Base-by-base conservation (phyloP, 2,888 invertebrate genomes). In the Polydrusus tereticollis region DNA sequence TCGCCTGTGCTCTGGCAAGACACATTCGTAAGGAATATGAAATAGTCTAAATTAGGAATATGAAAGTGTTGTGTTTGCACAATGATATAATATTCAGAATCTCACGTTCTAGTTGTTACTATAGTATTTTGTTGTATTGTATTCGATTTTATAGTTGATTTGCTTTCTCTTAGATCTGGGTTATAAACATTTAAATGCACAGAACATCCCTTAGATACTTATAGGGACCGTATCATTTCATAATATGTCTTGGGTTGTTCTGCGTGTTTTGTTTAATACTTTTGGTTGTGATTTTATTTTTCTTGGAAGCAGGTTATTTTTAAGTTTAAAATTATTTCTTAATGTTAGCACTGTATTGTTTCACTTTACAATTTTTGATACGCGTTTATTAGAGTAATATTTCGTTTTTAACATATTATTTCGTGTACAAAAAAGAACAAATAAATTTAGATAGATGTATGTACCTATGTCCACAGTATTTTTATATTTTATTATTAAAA, bases 1-100 rank as follows among this genome's bases (percentile, higher is more conserved):
- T 96, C 85, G 95, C 98, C 29, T 98, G 97, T 88, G 95, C 94
- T 84, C 88, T 98, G 86, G 97, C 95, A 77, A 92, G 96, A 82
- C 94, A 96, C 79, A 96, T 98, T 84, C 94, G 95, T 84, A 93
- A 93, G 85, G 96, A 95, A 85, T 97, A 97, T 87, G 94, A 97
- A 87, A 94, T 93, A 57, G 85, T 86, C 71, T 85, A 84, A 83
- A 72, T 26, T 21, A 29, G 1, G 0, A 45, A 18, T 4, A 43
- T 6, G 26, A 63, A 52, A 29, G 21, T 45, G 36, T 52, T 38
- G 20, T 50, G 33, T 52, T n/a, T 64, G 50, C 50, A 64, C 52
- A 50, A 52, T 50, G 16, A 23, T 70, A 21, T 64, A 50, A 29
- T 52, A 23, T 41, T 62, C 29, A 18, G 33, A 47, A 33, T 41